Conservation (phyloP, 2,888 invertebrate genomes). For the Dryobotodes eremita region DNA sequence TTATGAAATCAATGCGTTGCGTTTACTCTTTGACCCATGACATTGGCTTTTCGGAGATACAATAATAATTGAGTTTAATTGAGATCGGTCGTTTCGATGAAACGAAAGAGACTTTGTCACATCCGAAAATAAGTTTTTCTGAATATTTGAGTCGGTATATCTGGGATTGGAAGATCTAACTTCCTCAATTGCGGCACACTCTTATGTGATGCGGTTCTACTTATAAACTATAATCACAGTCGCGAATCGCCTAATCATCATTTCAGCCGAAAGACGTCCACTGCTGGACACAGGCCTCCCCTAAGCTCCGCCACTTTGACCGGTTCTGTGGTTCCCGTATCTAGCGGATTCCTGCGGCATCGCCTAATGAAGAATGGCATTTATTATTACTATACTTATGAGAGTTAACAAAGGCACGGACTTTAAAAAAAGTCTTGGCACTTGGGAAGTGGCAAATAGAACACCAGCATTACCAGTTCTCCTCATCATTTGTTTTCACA, state of each 20-base stretch:
- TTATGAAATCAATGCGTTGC: constrained; percentile 51
- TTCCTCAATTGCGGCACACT: background rate
- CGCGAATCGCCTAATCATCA: background rate
- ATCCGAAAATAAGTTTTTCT: background rate
- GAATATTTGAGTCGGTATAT: background rate
- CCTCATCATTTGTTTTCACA: background rate
- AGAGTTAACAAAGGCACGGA: background rate
- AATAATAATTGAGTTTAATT: constrained; percentile 39
- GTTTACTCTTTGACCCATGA: constrained; percentile 38
- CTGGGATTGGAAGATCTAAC: background rate
- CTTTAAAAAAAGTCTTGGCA: background rate
- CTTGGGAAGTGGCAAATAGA: background rate
- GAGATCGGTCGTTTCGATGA: constrained; percentile 12
- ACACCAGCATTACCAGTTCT: background rate
- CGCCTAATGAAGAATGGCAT: background rate
- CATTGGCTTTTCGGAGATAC: constrained; percentile 27
- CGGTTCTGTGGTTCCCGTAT: background rate
- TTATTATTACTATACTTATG: background rate
- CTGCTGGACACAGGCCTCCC: background rate
- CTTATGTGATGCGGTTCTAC: background rate
- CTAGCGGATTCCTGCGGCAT: background rate
- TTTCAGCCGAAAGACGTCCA: background rate
- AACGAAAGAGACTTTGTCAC: background rate
- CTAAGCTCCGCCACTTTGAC: background rate
- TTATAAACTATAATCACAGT: background rate